Evolutionary conservation across 2,113 vertebrate species (phyloP), one percentile per base, ranked within the genome.

Genomic region (Nansenia antarctica): DNA sequence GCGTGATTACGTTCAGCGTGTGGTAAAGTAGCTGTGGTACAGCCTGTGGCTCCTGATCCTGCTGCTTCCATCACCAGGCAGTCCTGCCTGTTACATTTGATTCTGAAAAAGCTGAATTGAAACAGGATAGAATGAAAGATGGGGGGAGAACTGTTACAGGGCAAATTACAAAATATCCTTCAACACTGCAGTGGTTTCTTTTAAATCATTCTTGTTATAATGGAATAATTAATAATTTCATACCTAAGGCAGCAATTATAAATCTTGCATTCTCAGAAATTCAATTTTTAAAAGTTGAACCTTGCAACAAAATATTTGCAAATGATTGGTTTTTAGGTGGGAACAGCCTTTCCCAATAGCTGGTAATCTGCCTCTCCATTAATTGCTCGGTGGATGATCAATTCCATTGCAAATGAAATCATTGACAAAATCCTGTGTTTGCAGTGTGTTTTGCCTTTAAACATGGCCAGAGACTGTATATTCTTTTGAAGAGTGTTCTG

Each of bases 1-100:
- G 67, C 57, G 42, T 9, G 45, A 60, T 5, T 30, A 39, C 69
- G 73, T 67, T 35, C 20, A 63, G 35, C 45, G 29, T 24, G 32
- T 27, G 59, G 59, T 70, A n/a, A n/a, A n/a, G n/a, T n/a, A n/a
- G 61, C 34, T 4, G 9, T 32, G 26, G n/a, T 20, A n/a, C 22
- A 11, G 29, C n/a, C 49, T 24, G 30, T 27, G 22, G 61, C 54
- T 68, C 62, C 55, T 64, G 24, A 34, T n/a, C n/a, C 32, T 57
- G 30, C 72, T 54, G n/a, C 12, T 20, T 69, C 8, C 30, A 26
- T 9, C 22, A 47, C 35, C 27, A 30, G 14, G 0, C 37, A n/a
- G n/a, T 47, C 47, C 14, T 42, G 37, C 35, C 30, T 65, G n/a
- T 5, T 8, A 22, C n/a, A 65, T 24, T 30, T 70, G 31, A 39